phyloP scores from a whole-genome alignment of 2,888 invertebrate genomes.

The Patella ulyssiponensis region DNA sequence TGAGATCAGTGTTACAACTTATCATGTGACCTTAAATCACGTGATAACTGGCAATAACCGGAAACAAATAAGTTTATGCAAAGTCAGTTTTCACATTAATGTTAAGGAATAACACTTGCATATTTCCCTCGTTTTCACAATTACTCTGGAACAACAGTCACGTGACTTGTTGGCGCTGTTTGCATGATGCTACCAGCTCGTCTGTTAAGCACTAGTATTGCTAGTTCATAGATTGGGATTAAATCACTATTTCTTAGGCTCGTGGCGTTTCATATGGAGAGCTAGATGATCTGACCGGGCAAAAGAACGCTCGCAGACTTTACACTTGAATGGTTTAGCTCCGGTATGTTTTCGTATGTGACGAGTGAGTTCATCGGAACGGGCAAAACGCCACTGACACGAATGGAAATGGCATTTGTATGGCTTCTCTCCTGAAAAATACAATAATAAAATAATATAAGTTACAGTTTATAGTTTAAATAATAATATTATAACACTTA shows the following conservation, averaged over 20 bases:
- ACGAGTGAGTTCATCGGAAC: conserved; percentile 77
- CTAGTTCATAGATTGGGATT: too few relatives aligned
- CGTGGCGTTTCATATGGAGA: conserved; percentile 77
- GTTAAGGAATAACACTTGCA: too few relatives aligned
- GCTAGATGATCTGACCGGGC: conserved; percentile 78
- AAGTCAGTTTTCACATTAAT: too few relatives aligned
- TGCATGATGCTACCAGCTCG: too few relatives aligned
- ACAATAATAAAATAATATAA: conserved; percentile 13
- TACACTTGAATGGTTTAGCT: conserved; percentile 77
- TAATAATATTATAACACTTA: background rate
- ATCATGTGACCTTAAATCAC: too few relatives aligned
- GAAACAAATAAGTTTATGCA: too few relatives aligned
- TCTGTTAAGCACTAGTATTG: too few relatives aligned
- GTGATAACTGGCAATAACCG: too few relatives aligned
- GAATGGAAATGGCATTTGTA: conserved; percentile 76
- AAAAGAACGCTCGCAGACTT: conserved; percentile 76
- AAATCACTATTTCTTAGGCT: conserved; percentile 80
- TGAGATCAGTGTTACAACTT: too few relatives aligned
- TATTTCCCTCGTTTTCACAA: too few relatives aligned
- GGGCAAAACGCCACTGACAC: conserved; percentile 77
- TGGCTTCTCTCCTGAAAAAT: conserved; percentile 75
- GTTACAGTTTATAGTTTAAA: conserved; percentile 2
- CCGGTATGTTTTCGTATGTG: conserved; percentile 78
- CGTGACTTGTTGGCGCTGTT: too few relatives aligned
- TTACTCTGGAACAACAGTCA: too few relatives aligned